Percentiles rank a stretch among this genome's conserved stretches.
phyloP scores from a whole-genome alignment of 2,888 invertebrate species.

The Lampropteryx suffumata region DNA sequence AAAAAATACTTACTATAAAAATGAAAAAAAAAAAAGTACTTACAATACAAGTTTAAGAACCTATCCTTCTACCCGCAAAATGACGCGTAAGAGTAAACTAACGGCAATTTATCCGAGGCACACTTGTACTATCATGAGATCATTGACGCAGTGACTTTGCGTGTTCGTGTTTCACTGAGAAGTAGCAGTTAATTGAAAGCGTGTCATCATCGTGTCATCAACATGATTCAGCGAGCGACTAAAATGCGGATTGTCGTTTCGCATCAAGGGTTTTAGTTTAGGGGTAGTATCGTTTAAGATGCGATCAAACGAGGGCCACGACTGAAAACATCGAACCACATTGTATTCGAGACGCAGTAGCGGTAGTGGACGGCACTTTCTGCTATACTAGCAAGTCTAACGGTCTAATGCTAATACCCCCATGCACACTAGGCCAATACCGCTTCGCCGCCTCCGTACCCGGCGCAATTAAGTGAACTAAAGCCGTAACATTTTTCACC shows the following conservation, averaged over 20 bases:
- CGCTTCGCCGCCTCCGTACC: not conserved
- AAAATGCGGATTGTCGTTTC: slow-evolving; percentile 12
- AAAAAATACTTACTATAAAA: too few species aligned
- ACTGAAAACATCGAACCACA: too few species aligned
- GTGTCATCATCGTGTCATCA: slow-evolving; percentile 10
- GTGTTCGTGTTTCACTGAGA: slow-evolving; percentile 3
- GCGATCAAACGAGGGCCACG: slow-evolving; percentile 6
- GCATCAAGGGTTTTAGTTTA: too few species aligned
- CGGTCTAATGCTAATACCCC: slow-evolving; percentile 13
- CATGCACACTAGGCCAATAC: slow-evolving; percentile 7
- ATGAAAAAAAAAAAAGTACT: too few species aligned
- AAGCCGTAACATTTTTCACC: not conserved
- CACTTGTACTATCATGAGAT: slow-evolving; percentile 3
- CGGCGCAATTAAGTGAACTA: not conserved
- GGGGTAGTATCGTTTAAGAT: not conserved
- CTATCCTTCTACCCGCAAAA: not conserved
- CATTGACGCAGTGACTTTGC: slow-evolving; percentile 14
- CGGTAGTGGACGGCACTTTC: slow-evolving; percentile 2
- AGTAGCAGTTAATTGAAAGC: slow-evolving; percentile 10
- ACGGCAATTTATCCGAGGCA: slow-evolving; percentile 6
- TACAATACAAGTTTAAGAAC: too few species aligned
- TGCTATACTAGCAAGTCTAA: slow-evolving; percentile 8
- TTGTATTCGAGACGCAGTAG: not conserved
- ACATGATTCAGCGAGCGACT: slow-evolving; percentile 21
- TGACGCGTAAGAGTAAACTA: not conserved